A percentile compares a stretch with the other conserved stretches of the same genome.
Evolutionary conservation across 2,888 invertebrate species (phyloP).

Genomic region (Hololepta plana): DNA sequence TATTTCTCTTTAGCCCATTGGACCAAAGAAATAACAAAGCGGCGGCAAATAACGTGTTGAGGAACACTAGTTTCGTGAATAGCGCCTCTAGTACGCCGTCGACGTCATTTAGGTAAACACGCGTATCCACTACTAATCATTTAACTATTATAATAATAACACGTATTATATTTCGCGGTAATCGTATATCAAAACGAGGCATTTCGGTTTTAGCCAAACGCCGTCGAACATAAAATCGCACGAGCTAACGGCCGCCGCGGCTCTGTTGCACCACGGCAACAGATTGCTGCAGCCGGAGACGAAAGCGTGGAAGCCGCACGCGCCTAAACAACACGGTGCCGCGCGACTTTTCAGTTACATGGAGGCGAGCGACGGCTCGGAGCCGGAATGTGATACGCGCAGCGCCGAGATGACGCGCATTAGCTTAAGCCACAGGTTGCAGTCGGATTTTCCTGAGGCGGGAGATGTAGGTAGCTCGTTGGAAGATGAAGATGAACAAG

Average conservation of each 20-base stretch:
- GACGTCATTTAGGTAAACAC: slow-evolving; percentile 6
- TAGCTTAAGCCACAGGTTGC: slow-evolving; percentile 22
- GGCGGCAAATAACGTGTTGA: slow-evolving; percentile 24
- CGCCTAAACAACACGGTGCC: slow-evolving; percentile 36
- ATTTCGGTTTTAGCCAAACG: slow-evolving; percentile 11
- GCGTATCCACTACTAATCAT: slow-evolving; percentile 6
- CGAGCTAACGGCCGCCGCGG: slow-evolving; percentile 20
- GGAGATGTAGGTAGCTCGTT: slow-evolving; percentile 31
- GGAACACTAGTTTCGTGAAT: slow-evolving; percentile 19
- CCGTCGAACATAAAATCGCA: slow-evolving; percentile 15
- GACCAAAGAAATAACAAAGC: slow-evolving; percentile 38
- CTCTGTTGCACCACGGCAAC: slow-evolving; percentile 22
- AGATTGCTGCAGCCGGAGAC: slow-evolving; percentile 21
- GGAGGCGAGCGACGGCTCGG: slow-evolving; percentile 56
- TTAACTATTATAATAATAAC: too few relatives aligned
- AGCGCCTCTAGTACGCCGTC: slow-evolving; percentile 6
- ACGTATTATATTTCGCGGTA: too few relatives aligned
- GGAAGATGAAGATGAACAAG: slow-evolving; percentile 11
- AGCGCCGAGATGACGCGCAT: slow-evolving; percentile 24
- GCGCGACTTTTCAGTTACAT: slow-evolving; percentile 53
- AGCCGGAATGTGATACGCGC: slow-evolving; percentile 30
- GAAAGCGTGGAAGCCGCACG: slow-evolving; percentile 20
- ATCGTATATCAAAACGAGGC: too few relatives aligned
- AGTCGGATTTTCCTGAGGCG: slow-evolving; percentile 46
- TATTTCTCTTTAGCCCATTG: slow-evolving; percentile 41